These are phyloP conservation scores for Cantharis nigra DNA, from an alignment of 2,888 invertebrate genomes.

Conservation along the genomic window DNA sequence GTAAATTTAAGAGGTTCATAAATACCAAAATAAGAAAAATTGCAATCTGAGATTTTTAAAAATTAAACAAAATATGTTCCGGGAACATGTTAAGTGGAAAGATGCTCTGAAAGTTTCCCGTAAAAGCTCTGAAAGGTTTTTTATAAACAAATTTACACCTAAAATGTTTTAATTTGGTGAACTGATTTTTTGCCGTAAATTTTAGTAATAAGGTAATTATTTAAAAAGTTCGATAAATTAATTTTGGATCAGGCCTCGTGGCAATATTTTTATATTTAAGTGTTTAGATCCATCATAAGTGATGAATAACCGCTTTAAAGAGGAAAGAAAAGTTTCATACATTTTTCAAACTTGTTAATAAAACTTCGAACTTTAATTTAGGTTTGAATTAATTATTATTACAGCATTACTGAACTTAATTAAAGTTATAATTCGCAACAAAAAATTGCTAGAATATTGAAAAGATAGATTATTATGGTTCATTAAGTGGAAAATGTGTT, in stretches of 20 bases:
- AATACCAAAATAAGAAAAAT: not conserved
- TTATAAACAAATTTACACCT: not conserved
- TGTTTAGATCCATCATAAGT: not conserved
- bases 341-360: not conserved
- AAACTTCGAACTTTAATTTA: not conserved
- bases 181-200: not conserved
- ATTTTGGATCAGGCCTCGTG: not conserved
- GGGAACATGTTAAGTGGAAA: not conserved
- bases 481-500: not conserved
- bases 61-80: not conserved
- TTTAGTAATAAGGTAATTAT: not conserved
- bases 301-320: not conserved
- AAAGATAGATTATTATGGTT: not conserved
- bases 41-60: not conserved
- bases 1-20: not conserved
- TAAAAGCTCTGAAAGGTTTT: not conserved
- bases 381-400: not conserved
- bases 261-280: not conserved
- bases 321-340: not conserved
- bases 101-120: not conserved
- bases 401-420: not conserved
- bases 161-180: not conserved
- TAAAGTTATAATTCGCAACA: not conserved
- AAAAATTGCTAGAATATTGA: not conserved
- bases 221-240: not conserved